Evolutionary conservation across 2,888 invertebrate species (phyloP).

Genomic region (Nymphalis c-album): DNA sequence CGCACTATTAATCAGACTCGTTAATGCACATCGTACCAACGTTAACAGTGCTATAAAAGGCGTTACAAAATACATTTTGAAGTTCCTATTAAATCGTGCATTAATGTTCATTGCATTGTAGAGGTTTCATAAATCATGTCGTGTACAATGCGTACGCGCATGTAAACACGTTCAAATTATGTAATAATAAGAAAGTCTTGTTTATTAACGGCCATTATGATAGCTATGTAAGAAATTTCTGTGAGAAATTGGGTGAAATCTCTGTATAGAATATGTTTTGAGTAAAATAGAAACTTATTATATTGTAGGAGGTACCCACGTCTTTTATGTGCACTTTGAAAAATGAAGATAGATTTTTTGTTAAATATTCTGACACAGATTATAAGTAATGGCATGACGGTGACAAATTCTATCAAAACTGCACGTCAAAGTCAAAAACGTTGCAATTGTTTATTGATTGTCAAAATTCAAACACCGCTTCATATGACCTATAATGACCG

Average conservation of each 20-base stretch:
- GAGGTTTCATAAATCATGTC: slow-evolving; percentile 22
- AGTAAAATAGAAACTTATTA: background rate
- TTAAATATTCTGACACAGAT: too few relatives aligned
- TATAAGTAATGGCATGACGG: too few relatives aligned
- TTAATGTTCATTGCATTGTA: slow-evolving; percentile 27
- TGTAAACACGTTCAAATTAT: slow-evolving; percentile 47
- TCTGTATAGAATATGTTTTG: background rate
- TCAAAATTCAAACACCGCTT: too few relatives aligned
- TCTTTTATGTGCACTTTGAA: too few relatives aligned
- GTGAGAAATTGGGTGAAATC: slow-evolving; percentile 9
- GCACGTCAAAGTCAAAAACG: too few relatives aligned
- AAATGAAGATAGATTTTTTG: too few relatives aligned
- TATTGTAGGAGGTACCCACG: background rate
- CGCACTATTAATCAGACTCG: slow-evolving; percentile 25
- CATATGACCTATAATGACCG: too few relatives aligned
- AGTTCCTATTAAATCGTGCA: slow-evolving; percentile 21
- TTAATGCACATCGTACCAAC: slow-evolving; percentile 15
- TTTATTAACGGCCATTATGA: slow-evolving; percentile 59
- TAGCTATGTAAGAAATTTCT: slow-evolving; percentile 45
- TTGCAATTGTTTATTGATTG: too few relatives aligned
- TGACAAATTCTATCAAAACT: too few relatives aligned
- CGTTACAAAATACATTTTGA: slow-evolving; percentile 18
- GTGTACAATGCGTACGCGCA: slow-evolving; percentile 15
- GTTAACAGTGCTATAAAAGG: slow-evolving; percentile 22
- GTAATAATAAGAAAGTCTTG: slow-evolving; percentile 55